These are phyloP conservation scores for Aphodius granarius DNA, from an alignment of 2,888 invertebrate species.

Conservation along the genomic window DNA sequence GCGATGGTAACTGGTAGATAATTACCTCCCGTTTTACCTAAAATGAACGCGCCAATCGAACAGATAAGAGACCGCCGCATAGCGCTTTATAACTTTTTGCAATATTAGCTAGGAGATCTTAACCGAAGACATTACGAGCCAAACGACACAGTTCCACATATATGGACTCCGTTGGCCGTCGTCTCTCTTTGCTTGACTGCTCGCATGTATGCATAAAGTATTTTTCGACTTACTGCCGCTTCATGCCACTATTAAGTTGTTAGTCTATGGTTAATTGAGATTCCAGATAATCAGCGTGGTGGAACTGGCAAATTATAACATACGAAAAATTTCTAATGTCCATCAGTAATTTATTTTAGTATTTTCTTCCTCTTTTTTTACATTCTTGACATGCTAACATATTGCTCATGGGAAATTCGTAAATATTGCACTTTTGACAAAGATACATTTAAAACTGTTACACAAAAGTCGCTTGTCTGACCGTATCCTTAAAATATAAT, in stretches of 20 bases:
- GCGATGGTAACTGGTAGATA: neutral
- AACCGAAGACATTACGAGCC: neutral
- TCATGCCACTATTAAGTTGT: neutral
- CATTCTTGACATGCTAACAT: too few relatives aligned
- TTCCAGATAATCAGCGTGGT: neutral
- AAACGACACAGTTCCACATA: neutral
- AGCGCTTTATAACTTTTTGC: neutral
- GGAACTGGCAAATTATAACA: neutral
- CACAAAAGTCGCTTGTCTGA: neutral
- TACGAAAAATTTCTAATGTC: too few relatives aligned
- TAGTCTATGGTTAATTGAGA: neutral
- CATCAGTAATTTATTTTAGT: too few relatives aligned
- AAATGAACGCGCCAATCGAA: neutral
- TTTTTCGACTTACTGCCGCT: neutral
- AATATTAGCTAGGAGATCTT: neutral
- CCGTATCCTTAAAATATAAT: neutral
- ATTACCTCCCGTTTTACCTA: neutral
- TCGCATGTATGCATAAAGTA: neutral
- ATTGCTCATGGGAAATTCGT: too few relatives aligned
- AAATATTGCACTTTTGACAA: neutral
- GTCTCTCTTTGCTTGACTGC: neutral
- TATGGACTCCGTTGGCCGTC: neutral
- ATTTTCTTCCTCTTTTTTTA: too few relatives aligned
- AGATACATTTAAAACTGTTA: conserved; percentile 1
- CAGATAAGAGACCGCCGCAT: neutral